phyloP scores from a whole-genome alignment of 2,113 vertebrate genomes.

The Zosterops hypoxanthus region DNA sequence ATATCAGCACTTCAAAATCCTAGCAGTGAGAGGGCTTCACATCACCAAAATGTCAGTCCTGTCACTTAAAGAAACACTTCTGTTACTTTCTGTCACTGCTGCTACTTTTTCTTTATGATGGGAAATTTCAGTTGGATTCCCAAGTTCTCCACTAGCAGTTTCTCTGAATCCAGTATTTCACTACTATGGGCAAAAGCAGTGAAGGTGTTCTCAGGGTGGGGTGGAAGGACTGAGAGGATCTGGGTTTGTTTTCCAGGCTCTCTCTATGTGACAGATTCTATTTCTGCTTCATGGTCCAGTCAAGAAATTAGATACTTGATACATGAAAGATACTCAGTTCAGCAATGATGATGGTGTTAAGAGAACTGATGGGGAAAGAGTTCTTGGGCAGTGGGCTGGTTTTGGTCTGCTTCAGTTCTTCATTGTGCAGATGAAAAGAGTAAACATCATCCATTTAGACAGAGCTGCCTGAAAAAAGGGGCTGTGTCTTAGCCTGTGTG shows the following conservation, averaged over 20 bases:
- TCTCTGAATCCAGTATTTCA: background rate
- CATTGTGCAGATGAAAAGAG: background rate
- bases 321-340: background rate
- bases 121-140: background rate
- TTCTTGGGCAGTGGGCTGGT: background rate
- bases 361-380: background rate
- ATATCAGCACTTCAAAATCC: constrained; percentile 15
- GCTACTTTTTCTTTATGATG: background rate
- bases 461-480: background rate
- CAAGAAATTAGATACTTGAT: background rate
- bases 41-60: constrained; percentile 4
- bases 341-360: background rate
- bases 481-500: background rate
- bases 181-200: background rate
- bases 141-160: background rate
- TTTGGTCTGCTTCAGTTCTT: background rate
- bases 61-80: background rate
- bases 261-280: background rate
- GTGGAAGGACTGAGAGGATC: background rate
- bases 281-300: background rate
- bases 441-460: background rate
- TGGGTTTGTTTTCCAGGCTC: background rate
- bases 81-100: background rate
- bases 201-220: background rate
- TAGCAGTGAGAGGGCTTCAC: background rate